Conservation (phyloP, 2,113 vertebrate genomes). For the Ammospiza nelsoni region DNA sequence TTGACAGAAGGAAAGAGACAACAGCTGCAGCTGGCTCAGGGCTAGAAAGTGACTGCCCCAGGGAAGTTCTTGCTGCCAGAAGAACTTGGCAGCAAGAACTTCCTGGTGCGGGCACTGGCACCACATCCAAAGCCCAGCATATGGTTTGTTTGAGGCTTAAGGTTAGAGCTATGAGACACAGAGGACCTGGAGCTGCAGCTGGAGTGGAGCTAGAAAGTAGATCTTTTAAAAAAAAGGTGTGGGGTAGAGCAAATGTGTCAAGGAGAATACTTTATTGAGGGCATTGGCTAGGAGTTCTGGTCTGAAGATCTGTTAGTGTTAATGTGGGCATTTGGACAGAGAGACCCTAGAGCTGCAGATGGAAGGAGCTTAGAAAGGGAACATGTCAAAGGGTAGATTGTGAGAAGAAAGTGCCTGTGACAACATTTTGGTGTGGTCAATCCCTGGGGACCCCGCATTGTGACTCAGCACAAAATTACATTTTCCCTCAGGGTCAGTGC, state of each 20-base stretch:
- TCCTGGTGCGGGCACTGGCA: not conserved
- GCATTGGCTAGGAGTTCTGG: not conserved
- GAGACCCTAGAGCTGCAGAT: not conserved
- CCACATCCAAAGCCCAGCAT: not conserved
- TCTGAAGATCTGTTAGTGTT: not conserved
- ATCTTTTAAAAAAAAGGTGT: not conserved
- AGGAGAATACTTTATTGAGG: not conserved
- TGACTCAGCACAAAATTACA: not conserved
- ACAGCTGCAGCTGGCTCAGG: not conserved
- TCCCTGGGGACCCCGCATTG: not conserved
- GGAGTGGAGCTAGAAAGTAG: not conserved
- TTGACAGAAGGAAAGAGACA: not conserved
- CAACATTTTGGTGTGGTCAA: not conserved
- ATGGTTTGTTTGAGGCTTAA: not conserved
- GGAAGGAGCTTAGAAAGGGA: not conserved
- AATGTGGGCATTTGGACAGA: not conserved
- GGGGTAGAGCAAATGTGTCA: not conserved
- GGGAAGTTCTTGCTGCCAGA: not conserved
- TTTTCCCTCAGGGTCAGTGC: not conserved
- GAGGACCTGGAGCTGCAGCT: not conserved
- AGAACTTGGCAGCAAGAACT: constrained; percentile 14
- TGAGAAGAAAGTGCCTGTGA: not conserved
- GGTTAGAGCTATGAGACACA: not conserved
- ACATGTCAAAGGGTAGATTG: not conserved
- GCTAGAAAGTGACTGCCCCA: not conserved